Percentiles rank a stretch among this genome's conserved stretches.
Evolutionary conservation across 2,113 vertebrate species (phyloP).

Genomic region (Arothron firmamentum): DNA sequence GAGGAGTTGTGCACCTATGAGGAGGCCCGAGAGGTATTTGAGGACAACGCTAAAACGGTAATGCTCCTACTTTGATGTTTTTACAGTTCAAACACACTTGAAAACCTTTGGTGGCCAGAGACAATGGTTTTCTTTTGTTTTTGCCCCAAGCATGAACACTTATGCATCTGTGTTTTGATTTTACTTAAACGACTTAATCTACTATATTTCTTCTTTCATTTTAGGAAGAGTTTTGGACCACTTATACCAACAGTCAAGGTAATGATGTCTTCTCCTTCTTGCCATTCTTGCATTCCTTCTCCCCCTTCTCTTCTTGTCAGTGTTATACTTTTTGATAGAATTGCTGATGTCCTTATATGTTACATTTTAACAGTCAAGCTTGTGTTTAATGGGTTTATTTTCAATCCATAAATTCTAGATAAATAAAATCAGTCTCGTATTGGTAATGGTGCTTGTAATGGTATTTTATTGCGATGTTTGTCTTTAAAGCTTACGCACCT

Average conservation of each 20-base stretch:
- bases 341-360: background rate
- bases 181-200: background rate
- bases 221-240: conserved; percentile 49
- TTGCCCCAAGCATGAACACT: too few relatives aligned
- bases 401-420: too few relatives aligned
- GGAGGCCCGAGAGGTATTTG: conserved; percentile 88
- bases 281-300: background rate
- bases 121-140: background rate
- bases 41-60: conserved; percentile 81
- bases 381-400: too few relatives aligned
- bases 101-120: background rate
- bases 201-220: conserved; percentile 22
- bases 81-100: too few relatives aligned
- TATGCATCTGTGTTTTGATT: background rate
- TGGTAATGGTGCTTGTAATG: background rate
- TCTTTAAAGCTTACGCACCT: conserved; percentile 24
- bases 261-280: conserved; percentile 14
- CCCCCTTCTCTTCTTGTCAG: background rate
- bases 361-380: too few relatives aligned
- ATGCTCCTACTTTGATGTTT: background rate
- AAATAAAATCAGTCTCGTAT: background rate
- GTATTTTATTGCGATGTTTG: background rate
- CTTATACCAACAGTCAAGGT: conserved; percentile 54
- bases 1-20: conserved; percentile 90
- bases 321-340: background rate